Percentiles rank a stretch among this genome's conserved stretches.
phyloP scores from a whole-genome alignment of 2,797 vertebrate species.

The Pseudomugil tenellus region DNA sequence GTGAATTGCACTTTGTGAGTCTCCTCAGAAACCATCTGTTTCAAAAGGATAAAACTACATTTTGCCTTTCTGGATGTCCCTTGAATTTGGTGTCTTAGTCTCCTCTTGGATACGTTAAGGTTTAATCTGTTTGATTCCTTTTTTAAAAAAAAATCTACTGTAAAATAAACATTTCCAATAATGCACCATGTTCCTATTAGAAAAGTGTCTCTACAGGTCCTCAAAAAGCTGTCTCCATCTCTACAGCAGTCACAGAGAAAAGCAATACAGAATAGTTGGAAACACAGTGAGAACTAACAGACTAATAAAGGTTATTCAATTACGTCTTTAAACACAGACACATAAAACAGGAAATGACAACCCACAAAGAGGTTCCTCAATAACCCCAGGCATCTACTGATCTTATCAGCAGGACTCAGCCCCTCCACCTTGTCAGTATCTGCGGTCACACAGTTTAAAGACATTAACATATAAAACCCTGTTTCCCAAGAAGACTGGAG shows the following conservation, averaged over 20 bases:
- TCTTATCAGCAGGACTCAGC: slow-evolving; percentile 56
- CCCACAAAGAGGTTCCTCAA: slow-evolving; percentile 46
- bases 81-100: not conserved
- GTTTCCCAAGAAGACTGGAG: not conserved
- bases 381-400: slow-evolving; percentile 62
- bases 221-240: not conserved
- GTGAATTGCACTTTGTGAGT: too few relatives aligned
- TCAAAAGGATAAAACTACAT: too few relatives aligned
- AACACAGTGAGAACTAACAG: slow-evolving; percentile 47
- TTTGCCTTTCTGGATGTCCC: too few relatives aligned
- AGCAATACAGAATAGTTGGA: not conserved
- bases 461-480: slow-evolving; percentile 3
- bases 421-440: not conserved
- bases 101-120: not conserved
- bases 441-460: slow-evolving; percentile 21
- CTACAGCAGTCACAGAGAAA: not conserved
- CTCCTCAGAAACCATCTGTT: too few relatives aligned
- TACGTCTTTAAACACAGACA: slow-evolving; percentile 60
- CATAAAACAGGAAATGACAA: slow-evolving; percentile 70
- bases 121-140: not conserved
- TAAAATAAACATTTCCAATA: slow-evolving; percentile 19
- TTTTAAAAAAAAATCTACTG: not conserved
- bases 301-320: slow-evolving; percentile 66
- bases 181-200: not conserved
- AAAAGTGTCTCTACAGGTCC: not conserved